Percentiles rank a stretch among this genome's conserved stretches.
phyloP scores from a whole-genome alignment of 2,888 invertebrate genomes.

The Margaritifera margaritifera region DNA sequence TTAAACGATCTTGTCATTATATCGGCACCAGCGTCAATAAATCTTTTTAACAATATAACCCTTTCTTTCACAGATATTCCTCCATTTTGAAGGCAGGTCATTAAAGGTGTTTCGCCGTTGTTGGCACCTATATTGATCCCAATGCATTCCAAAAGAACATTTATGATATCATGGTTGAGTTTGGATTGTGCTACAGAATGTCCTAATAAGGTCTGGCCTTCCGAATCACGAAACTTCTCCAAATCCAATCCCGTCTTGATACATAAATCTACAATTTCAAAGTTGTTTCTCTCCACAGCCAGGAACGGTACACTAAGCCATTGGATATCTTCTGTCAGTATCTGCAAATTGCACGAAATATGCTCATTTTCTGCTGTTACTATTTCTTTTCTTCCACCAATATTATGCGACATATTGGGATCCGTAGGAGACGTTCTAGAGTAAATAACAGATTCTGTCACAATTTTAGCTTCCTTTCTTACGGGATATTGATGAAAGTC shows the following conservation, averaged over 20 bases:
- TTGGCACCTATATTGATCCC: neutral
- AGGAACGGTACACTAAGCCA: constrained; percentile 5
- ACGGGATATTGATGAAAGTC: too few species aligned
- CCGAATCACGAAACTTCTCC: neutral
- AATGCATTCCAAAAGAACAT: neutral
- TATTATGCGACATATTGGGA: too few species aligned
- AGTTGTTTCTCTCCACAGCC: neutral
- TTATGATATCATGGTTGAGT: constrained; percentile 2
- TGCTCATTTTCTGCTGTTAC: too few species aligned
- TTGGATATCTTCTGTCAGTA: neutral
- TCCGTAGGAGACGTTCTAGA: too few species aligned
- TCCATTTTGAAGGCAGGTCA: neutral
- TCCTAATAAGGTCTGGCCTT: neutral
- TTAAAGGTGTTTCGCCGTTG: neutral
- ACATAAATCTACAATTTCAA: constrained; percentile 3
- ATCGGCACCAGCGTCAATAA: constrained; percentile 2
- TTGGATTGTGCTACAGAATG: neutral
- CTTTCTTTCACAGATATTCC: neutral
- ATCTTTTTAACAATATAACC: neutral
- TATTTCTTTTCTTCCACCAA: too few species aligned
- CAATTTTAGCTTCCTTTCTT: too few species aligned
- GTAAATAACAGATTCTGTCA: too few species aligned
- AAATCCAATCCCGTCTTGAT: neutral
- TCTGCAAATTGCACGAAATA: neutral
- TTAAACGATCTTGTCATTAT: neutral